Conservation (phyloP, 2,797 vertebrate species). For the Acrocephalus scirpaceus region DNA sequence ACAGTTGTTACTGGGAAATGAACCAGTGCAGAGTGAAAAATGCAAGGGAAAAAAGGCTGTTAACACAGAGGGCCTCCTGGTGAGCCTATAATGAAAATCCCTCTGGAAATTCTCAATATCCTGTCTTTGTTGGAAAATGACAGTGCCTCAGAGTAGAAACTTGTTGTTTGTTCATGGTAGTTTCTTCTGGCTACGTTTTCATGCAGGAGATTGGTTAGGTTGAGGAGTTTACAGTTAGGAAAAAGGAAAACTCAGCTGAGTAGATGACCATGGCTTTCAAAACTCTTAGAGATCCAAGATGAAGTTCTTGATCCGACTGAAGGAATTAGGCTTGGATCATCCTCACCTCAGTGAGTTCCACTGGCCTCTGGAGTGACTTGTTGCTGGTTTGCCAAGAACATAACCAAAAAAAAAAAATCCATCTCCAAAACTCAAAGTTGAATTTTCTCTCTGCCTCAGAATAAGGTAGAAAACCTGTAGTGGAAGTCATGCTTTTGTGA, state of each 20-base stretch:
- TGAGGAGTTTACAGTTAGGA: fast-evolving
- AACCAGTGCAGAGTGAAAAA: neutral
- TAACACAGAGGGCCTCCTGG: neutral
- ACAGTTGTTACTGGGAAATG: neutral
- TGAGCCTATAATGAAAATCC: neutral
- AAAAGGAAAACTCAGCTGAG: neutral
- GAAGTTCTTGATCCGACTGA: neutral
- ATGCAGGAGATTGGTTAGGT: neutral
- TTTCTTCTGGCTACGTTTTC: neutral
- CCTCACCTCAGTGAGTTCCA: neutral
- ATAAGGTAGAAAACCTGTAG: neutral
- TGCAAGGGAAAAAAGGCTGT: neutral
- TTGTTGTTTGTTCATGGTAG: neutral
- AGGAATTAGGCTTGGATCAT: neutral
- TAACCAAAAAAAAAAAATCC: neutral
- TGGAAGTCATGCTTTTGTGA: neutral
- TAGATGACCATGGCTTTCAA: neutral
- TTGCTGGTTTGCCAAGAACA: neutral
- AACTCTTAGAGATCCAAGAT: neutral
- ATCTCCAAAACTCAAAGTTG: neutral
- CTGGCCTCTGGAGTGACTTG: neutral
- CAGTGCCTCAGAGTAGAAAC: neutral
- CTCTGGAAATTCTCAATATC: neutral
- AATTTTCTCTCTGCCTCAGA: neutral
- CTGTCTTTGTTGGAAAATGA: neutral